phyloP scores from a whole-genome alignment of 2,113 vertebrate genomes.

The Ceyx margarethae region DNA sequence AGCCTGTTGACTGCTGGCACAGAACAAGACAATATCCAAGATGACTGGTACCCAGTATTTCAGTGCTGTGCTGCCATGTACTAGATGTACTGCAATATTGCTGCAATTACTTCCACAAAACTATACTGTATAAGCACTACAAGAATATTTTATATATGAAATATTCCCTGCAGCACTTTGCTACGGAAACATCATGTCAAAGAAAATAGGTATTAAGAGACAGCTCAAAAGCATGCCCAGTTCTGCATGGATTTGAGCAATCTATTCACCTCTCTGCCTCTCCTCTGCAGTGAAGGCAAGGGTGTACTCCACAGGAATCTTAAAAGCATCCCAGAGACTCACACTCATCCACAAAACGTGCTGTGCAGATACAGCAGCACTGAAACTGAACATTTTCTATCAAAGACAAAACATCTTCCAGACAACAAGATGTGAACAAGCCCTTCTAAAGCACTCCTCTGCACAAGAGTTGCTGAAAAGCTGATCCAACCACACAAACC shows the following conservation, averaged over 20 bases:
- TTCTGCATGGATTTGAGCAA: background rate
- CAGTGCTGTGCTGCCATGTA: background rate
- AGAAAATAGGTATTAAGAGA: background rate
- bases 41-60: fast-evolving
- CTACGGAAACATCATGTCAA: background rate
- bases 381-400: background rate
- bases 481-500: background rate
- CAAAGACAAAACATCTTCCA: background rate
- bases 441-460: background rate
- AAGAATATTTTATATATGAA: background rate
- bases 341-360: background rate
- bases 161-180: background rate
- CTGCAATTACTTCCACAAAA: background rate
- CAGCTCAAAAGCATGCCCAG: background rate
- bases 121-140: background rate
- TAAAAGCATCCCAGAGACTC: background rate
- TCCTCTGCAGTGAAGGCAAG: background rate
- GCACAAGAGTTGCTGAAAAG: background rate
- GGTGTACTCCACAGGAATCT: background rate
- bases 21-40: background rate
- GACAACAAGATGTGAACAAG: background rate
- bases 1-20: background rate
- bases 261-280: background rate
- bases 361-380: background rate
- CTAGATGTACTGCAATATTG: background rate